Conservation (phyloP, 2,113 vertebrate species). For the Sula dactylatra region DNA sequence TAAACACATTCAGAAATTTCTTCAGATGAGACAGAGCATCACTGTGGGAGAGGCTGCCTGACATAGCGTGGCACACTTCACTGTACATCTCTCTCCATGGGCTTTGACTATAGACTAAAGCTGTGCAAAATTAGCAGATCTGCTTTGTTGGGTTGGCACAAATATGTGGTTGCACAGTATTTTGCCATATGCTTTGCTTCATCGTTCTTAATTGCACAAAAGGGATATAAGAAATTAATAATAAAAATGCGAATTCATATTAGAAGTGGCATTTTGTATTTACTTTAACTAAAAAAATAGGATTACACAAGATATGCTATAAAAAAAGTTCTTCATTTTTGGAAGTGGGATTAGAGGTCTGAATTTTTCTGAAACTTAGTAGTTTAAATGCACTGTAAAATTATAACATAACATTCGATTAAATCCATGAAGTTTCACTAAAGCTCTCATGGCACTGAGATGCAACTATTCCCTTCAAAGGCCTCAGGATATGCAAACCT, state of each 20-base stretch:
- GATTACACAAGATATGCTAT: background rate
- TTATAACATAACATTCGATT: background rate
- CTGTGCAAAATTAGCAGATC: background rate
- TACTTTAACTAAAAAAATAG: background rate
- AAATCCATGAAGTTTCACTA: conserved; percentile 21
- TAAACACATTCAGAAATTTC: background rate
- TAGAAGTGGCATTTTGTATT: background rate
- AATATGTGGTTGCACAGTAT: background rate
- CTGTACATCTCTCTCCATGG: background rate
- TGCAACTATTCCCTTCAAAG: background rate
- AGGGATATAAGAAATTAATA: background rate
- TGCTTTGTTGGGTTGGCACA: background rate
- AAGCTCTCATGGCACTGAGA: background rate
- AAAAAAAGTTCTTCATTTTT: background rate
- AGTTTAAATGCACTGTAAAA: conserved; percentile 15
- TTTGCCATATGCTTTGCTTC: background rate
- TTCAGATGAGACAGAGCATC: background rate
- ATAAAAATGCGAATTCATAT: background rate
- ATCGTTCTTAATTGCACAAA: background rate
- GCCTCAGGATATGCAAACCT: background rate
- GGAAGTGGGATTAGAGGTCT: conserved; percentile 1
- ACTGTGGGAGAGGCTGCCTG: background rate
- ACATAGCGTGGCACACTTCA: background rate
- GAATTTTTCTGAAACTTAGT: background rate
- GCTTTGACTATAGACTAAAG: background rate